Evolutionary conservation across 2,888 invertebrate genomes (phyloP).

Genomic region (Oxycera nigricornis): DNA sequence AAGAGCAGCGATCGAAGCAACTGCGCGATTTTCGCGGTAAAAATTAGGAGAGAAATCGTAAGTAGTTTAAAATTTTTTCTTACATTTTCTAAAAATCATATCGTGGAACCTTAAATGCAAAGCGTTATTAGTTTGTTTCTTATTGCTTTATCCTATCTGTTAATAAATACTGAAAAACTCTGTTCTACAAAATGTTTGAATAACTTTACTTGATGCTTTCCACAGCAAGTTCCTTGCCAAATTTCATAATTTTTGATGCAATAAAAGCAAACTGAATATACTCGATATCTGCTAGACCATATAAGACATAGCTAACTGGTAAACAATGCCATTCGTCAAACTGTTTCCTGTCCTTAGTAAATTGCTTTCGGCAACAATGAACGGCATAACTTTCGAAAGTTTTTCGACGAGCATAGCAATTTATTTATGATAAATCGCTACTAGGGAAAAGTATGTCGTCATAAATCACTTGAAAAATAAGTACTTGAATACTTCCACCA

Average conservation of each 20-base stretch:
- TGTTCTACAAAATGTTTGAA: no score
- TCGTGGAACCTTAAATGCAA: no score
- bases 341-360: not conserved
- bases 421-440: constrained; percentile 34
- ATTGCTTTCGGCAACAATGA: not conserved
- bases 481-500: constrained; percentile 16
- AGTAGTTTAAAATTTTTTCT: no score
- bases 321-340: constrained; percentile 30
- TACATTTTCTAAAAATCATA: no score
- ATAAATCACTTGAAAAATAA: constrained; percentile 30
- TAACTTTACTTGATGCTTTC: no score
- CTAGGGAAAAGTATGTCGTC: constrained; percentile 3
- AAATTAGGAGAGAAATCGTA: no score
- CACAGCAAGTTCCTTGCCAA: no score
- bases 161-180: no score
- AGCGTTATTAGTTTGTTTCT: no score
- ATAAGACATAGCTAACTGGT: constrained; percentile 8
- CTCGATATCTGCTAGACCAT: not conserved
- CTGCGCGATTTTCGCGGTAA: no score
- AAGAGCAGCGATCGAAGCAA: no score
- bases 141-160: no score
- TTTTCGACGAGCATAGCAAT: constrained; percentile 10
- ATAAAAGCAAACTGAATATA: not conserved
- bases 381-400: constrained; percentile 3
- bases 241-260: not conserved